Conservation (phyloP, 2,797 vertebrate genomes). For the Rhodeus uyekii region DNA sequence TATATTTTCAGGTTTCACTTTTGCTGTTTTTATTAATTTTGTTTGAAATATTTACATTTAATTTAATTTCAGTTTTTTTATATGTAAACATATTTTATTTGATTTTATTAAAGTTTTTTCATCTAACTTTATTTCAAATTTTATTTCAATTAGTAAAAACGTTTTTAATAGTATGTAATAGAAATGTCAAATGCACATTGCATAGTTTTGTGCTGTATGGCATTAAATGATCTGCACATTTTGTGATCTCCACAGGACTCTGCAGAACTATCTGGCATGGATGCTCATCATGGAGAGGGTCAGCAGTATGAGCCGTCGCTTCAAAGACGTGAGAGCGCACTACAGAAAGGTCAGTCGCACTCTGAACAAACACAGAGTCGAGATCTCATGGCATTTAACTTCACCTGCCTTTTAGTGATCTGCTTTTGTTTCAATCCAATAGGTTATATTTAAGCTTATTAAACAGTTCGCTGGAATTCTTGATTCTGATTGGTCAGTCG, state of each 20-base stretch:
- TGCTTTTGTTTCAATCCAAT: not conserved
- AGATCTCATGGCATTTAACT: conserved; percentile 3
- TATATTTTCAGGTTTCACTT: not conserved
- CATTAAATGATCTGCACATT: not conserved
- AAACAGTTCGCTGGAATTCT: not conserved
- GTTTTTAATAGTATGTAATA: too few relatives aligned
- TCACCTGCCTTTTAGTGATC: not conserved
- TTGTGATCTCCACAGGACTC: conserved; percentile 71
- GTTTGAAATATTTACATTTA: not conserved
- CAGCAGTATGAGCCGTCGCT: conserved; percentile 88
- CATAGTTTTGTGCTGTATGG: not conserved
- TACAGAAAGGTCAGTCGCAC: conserved; percentile 85
- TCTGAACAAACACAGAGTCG: not conserved
- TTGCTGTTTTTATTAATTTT: not conserved
- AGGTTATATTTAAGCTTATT: not conserved
- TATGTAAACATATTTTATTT: too few relatives aligned
- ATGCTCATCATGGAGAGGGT: conserved; percentile 87
- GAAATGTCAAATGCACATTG: not conserved
- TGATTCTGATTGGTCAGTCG: too few relatives aligned
- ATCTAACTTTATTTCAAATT: not conserved
- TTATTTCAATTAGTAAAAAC: not conserved
- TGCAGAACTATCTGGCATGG: conserved; percentile 98
- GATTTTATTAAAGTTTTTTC: too few relatives aligned
- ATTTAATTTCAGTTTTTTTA: not conserved
- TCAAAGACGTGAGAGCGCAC: conserved; percentile 87